Base-by-base conservation (phyloP, 2,113 vertebrate species). In the Ictalurus furcatus region DNA sequence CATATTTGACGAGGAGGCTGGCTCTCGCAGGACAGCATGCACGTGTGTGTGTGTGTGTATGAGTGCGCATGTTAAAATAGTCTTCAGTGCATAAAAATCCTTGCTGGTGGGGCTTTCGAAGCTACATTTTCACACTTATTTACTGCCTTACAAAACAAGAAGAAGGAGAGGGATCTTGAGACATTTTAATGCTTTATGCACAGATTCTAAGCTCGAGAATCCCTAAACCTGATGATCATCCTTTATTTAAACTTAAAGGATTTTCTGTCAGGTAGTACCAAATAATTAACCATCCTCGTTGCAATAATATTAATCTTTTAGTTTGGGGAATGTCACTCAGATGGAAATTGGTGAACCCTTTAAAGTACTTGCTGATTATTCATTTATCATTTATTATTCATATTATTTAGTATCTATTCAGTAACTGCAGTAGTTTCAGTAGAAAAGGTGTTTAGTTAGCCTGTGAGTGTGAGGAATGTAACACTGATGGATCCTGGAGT, bases 1-100 rank as follows among this genome's bases (percentile, higher is more conserved):
- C 88, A 89, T 86, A 85, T 88, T 87, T 88, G 90, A 87, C 79
- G n/a, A 3, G 59, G 83, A 78, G 40, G 83, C 59, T 69, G 76
- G 44, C 56, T 89, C 71, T 74, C 30, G 54, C 79, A 78, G 83
- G 79, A 48, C 34, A 54, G 59, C 30, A 9, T 82, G 86, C 85
- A 30, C 81, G 6, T 78, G 69, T 87, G n/a, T 56, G 69, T 87
- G 67, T 84, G 69, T 67, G 69, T 54, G 48, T 85, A 6, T 85
- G 30, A 52, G 30, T 52, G 14, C 40, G 25, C 44, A 34, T 79
- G 59, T 86, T 23, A 63, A 44, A 82, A 37, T 83, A 82, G 58
- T 37, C 58, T n/a, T 69, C 40, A 19, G 58, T 88, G 87, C 65
- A 37, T 88, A 17, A 85, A 69, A 71, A 65, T 85, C 37, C 37